Base-by-base conservation (phyloP, 2,888 invertebrate species). In the Trichacis sp. region DNA sequence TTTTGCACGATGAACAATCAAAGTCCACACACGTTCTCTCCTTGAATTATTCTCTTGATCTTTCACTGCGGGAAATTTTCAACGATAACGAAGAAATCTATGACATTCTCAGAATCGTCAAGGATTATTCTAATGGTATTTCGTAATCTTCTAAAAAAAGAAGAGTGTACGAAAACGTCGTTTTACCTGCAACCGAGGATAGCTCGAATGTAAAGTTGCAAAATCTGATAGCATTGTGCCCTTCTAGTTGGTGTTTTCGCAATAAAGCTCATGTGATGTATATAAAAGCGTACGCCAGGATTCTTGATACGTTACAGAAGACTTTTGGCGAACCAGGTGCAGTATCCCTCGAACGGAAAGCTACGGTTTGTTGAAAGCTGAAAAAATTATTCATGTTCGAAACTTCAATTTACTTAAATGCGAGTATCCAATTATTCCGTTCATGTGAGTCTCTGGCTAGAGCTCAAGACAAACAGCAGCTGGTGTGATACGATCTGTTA, bases 111-210 rank as follows among this genome's bases (percentile, higher is more conserved):
- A 47, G 55, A n/a, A 15, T 47, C 11, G 55, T 55, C 1, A 55
- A 55, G 47, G 55, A 55, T 47, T 48, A 36, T 17, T 55, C 55
- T 1, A 55, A 55, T 40, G 12, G 9, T 12, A 55, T 55, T 9
- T 24, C 47, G 1, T 47, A 55, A 40, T 48, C 47, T 1, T 12
- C 38, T 1, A 55, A 55, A 55, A 11, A 47, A 47, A 55, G 17
- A 15, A 55, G 19, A 29, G 40, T 48, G 15, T 55, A 29, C 9
- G 40, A 48, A 12, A 29, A 47, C n/a, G 15, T 48, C 15, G 29
- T 55, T 48, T 11, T 29, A 24, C 48, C 19, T 4, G 40, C 55
- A 18, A 40, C 29, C 33, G 24, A 18, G 29, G 18, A 24, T 30
- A 24, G 8, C 24, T 24, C 4, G 24, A 24, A 3, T 24, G 24